Percentiles rank a stretch among this genome's conserved stretches.
phyloP scores from a whole-genome alignment of 2,113 vertebrate genomes.

The Colinus virginianus region DNA sequence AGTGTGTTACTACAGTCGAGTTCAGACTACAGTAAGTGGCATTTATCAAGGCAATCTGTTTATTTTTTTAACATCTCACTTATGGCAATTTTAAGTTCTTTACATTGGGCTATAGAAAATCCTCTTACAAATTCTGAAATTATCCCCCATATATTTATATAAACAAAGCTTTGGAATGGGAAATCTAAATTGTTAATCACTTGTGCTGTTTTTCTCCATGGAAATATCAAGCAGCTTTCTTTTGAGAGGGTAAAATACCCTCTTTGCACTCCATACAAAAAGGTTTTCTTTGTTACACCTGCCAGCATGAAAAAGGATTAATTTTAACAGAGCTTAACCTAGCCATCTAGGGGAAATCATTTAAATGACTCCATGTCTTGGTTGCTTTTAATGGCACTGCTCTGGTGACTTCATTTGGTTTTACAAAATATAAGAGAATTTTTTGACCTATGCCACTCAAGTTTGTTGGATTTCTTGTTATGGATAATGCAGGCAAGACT shows the following conservation, averaged over 20 bases:
- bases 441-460: slow-evolving; percentile 15
- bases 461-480: slow-evolving; percentile 26
- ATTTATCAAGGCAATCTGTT: slow-evolving; percentile 62
- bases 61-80: slow-evolving; percentile 67
- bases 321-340: slow-evolving; percentile 75
- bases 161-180: slow-evolving; percentile 69
- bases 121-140: slow-evolving; percentile 73
- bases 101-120: slow-evolving; percentile 69
- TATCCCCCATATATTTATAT: slow-evolving; percentile 73
- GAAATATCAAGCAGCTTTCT: slow-evolving; percentile 69
- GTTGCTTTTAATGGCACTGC: slow-evolving; percentile 56
- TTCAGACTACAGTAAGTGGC: slow-evolving; percentile 24
- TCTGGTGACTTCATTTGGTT: slow-evolving; percentile 68
- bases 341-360: slow-evolving; percentile 48
- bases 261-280: slow-evolving; percentile 68
- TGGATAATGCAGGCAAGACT: background rate
- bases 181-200: slow-evolving; percentile 73
- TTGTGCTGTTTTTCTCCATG: slow-evolving; percentile 68
- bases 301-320: slow-evolving; percentile 77
- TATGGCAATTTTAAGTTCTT: slow-evolving; percentile 68
- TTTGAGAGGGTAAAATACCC: slow-evolving; percentile 68
- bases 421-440: slow-evolving; percentile 40
- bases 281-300: slow-evolving; percentile 77
- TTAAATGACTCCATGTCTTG: slow-evolving; percentile 64
- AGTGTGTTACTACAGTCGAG: slow-evolving; percentile 2